phyloP scores from a whole-genome alignment of 2,888 invertebrate genomes.

The Monopis laevigella region DNA sequence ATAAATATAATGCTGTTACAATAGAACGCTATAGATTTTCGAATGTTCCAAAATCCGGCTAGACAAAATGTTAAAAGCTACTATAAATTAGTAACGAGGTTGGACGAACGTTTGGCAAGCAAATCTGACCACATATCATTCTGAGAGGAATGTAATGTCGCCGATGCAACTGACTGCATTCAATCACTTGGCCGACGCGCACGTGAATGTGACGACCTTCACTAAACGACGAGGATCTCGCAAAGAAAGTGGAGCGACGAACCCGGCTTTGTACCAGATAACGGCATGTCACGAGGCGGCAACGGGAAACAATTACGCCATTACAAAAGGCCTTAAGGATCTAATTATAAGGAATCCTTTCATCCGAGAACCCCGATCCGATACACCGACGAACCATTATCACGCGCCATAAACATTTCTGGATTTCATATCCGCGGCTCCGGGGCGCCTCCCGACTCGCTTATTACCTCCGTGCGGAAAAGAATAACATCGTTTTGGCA shows the following conservation, averaged over 20 bases:
- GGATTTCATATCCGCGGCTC: constrained; percentile 63
- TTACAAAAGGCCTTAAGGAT: constrained; percentile 56
- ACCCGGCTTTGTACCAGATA: constrained; percentile 47
- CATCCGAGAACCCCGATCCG: constrained; percentile 53
- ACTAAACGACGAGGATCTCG: constrained; percentile 1
- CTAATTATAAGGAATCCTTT: constrained; percentile 54
- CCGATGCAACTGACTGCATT: constrained; percentile 42
- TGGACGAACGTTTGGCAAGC: constrained; percentile 51
- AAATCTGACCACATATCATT: constrained; percentile 41
- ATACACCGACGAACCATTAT: constrained; percentile 53
- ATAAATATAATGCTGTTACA: too few species aligned
- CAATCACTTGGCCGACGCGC: constrained; percentile 36
- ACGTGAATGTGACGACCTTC: constrained; percentile 2
- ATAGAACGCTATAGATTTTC: too few species aligned
- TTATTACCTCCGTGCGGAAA: constrained; percentile 63
- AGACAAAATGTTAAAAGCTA: too few species aligned
- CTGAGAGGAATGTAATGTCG: constrained; percentile 1
- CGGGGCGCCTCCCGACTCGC: constrained; percentile 39
- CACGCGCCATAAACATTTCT: constrained; percentile 59
- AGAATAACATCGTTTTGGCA: constrained; percentile 64
- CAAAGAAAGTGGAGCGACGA: constrained; percentile 28
- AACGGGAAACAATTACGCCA: constrained; percentile 56
- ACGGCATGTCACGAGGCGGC: constrained; percentile 43
- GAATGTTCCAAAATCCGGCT: too few species aligned
- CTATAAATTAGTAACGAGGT: too few species aligned